These are phyloP conservation scores for Muscicapa adusta DNA, from an alignment of 2,113 vertebrate genomes.

Conservation along the genomic window DNA sequence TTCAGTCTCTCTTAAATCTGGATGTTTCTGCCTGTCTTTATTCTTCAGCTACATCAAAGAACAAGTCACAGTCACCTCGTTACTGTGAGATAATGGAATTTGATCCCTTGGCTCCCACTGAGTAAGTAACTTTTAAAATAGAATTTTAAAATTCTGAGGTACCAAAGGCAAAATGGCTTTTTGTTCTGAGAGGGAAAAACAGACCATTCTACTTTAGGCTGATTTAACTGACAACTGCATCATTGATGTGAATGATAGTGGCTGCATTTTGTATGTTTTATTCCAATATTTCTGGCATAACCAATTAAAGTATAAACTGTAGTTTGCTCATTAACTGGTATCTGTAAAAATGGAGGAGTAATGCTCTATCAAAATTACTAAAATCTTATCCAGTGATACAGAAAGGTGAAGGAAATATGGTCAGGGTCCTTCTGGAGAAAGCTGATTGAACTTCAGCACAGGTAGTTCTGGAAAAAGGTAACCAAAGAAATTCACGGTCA, in stretches of 20 bases:
- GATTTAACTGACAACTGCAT: not conserved
- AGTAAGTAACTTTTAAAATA: conserved; percentile 71
- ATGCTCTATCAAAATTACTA: not conserved
- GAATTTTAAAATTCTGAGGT: not conserved
- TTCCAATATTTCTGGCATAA: not conserved
- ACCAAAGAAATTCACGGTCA: not conserved
- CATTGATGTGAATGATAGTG: not conserved
- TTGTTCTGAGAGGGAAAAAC: not conserved
- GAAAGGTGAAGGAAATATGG: not conserved
- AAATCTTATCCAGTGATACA: not conserved
- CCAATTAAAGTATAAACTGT: not conserved
- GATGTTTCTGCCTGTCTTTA: not conserved
- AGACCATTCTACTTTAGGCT: not conserved
- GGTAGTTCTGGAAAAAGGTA: not conserved
- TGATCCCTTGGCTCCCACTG: conserved; percentile 75
- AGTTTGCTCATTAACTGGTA: not conserved
- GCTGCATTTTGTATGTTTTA: not conserved
- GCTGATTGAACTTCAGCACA: not conserved
- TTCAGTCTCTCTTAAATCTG: not conserved
- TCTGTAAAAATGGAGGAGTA: not conserved
- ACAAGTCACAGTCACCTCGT: conserved; percentile 49
- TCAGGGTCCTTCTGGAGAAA: not conserved
- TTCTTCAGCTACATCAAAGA: conserved; percentile 53
- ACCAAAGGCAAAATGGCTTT: not conserved
- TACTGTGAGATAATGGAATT: conserved; percentile 80